These are phyloP conservation scores for Nomada lathburiana DNA, from an alignment of 2,888 invertebrate species.

Conservation along the genomic window DNA sequence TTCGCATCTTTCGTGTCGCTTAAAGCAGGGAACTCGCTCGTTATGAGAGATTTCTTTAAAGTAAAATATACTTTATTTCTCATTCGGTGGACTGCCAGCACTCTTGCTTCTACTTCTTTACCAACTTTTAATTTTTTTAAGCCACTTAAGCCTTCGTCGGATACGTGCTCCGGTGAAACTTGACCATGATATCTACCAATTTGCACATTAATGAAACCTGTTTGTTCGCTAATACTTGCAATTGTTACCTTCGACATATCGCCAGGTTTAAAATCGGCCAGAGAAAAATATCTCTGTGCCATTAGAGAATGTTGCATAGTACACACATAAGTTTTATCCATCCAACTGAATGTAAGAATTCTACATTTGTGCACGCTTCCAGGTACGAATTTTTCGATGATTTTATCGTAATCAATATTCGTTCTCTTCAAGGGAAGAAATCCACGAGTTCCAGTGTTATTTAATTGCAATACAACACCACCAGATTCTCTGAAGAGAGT, in stretches of 20 bases:
- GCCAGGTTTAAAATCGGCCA: conserved; percentile 73
- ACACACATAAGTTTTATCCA: conserved; percentile 89
- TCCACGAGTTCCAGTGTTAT: conserved; percentile 73
- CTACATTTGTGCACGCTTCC: conserved; percentile 85
- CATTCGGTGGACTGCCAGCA: conserved; percentile 85
- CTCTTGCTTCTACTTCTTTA: conserved; percentile 86
- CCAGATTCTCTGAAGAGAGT: conserved; percentile 84
- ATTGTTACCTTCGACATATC: conserved; percentile 75
- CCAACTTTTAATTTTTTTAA: conserved; percentile 86
- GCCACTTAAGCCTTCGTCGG: conserved; percentile 65
- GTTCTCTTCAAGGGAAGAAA: conserved; percentile 78
- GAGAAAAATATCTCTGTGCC: conserved; percentile 86
- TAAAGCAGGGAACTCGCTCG: conserved; percentile 86
- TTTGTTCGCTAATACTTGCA: conserved; percentile 64
- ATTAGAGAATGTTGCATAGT: conserved; percentile 87
- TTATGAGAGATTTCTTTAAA: conserved; percentile 88
- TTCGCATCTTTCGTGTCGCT: conserved; percentile 85
- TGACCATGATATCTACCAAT: conserved; percentile 72
- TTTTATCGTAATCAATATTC: conserved; percentile 80
- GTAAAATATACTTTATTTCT: conserved; percentile 87
- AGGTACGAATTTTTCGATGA: conserved; percentile 84
- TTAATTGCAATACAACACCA: conserved; percentile 81
- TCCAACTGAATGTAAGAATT: conserved; percentile 88
- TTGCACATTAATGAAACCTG: conserved; percentile 74
- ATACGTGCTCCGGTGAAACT: conserved; percentile 74